Conservation (phyloP, 2,888 invertebrate genomes). For the Nycteola revayana region DNA sequence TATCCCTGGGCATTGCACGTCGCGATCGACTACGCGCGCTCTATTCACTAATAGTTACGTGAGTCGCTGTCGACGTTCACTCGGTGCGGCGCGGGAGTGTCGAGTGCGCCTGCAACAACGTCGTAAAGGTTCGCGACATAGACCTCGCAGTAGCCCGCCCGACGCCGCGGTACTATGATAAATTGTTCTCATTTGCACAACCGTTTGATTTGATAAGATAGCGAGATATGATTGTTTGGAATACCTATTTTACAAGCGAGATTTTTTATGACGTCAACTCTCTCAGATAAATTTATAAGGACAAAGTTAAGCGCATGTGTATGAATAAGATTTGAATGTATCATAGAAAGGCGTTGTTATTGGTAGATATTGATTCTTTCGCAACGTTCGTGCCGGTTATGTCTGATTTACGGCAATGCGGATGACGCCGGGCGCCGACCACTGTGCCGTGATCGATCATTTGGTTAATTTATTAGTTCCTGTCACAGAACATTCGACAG, state of each 20-base stretch:
- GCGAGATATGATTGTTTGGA: slow-evolving; percentile 66
- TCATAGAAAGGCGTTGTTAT: slow-evolving; percentile 17
- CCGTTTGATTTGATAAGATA: slow-evolving; percentile 72
- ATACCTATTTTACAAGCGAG: slow-evolving; percentile 66
- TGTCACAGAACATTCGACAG: slow-evolving; percentile 13
- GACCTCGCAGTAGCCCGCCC: slow-evolving; percentile 57
- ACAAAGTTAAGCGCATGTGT: slow-evolving; percentile 11
- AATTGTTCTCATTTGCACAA: slow-evolving; percentile 76
- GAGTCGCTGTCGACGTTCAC: slow-evolving; percentile 76
- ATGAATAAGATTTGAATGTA: slow-evolving; percentile 14
- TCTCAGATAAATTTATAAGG: slow-evolving; percentile 43
- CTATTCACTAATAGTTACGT: slow-evolving; percentile 77
- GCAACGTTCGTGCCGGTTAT: slow-evolving; percentile 31
- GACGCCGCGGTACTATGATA: slow-evolving; percentile 51
- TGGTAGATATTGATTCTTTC: slow-evolving; percentile 31
- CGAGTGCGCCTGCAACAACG: slow-evolving; percentile 68
- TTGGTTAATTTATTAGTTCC: slow-evolving; percentile 37
- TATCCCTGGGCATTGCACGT: slow-evolving; percentile 76
- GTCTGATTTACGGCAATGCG: slow-evolving; percentile 32
- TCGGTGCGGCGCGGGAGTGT: slow-evolving; percentile 64
- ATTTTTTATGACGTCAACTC: slow-evolving; percentile 69
- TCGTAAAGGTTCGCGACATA: slow-evolving; percentile 49
- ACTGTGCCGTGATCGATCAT: slow-evolving; percentile 39
- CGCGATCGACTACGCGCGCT: slow-evolving; percentile 73
- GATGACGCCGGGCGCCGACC: slow-evolving; percentile 23